These are phyloP conservation scores for Zelostemma sp. DNA, from an alignment of 1,140 invertebrate genomes.

Conservation along the genomic window DNA sequence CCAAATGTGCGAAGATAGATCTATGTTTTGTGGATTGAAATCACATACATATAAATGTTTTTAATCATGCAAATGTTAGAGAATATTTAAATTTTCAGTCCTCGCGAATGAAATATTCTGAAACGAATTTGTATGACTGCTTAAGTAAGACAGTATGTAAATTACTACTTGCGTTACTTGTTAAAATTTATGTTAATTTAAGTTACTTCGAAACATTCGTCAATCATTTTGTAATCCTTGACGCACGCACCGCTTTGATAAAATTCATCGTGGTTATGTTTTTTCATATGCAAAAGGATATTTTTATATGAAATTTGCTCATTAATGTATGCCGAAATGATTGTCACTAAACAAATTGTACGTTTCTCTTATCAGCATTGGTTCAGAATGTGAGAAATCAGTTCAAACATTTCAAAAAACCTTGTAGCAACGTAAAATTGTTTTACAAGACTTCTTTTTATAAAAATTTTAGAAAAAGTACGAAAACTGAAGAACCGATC, in stretches of 20 bases:
- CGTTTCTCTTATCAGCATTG: too few species aligned
- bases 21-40: too few species aligned
- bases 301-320: conserved; percentile 42
- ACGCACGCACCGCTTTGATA: background rate
- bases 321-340: conserved; percentile 23
- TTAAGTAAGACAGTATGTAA: too few species aligned
- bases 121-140: background rate
- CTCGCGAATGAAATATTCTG: background rate
- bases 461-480: background rate
- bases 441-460: background rate
- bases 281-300: conserved; percentile 27
- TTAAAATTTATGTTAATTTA: background rate
- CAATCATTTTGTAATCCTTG: background rate
- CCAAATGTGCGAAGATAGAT: too few species aligned
- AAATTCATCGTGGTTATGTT: background rate
- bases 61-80: too few species aligned
- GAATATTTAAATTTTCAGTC: background rate
- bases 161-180: background rate
- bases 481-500: too few species aligned
- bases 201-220: background rate
- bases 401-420: background rate
- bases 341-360: too few species aligned
- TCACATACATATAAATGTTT: too few species aligned
- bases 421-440: background rate
- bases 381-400: too few species aligned